These are phyloP conservation scores for Nomada ferruginata DNA, from an alignment of 2,888 invertebrate species.

Conservation along the genomic window DNA sequence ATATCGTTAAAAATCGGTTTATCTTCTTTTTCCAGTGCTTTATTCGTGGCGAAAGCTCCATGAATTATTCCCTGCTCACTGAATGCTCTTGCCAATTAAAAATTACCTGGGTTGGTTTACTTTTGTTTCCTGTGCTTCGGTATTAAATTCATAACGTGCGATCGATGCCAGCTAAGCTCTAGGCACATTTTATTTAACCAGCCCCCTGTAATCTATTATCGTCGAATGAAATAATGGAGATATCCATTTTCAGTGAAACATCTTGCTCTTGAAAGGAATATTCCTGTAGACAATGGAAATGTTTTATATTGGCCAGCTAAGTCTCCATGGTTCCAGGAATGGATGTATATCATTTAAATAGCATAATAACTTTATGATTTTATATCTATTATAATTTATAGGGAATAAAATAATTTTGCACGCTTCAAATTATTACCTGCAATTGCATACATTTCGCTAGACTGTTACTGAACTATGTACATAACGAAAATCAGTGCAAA, in stretches of 20 bases:
- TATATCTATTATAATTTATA: too few relatives aligned
- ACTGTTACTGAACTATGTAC: too few relatives aligned
- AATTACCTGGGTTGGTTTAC: neutral
- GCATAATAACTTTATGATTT: too few relatives aligned
- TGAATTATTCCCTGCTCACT: constrained; percentile 9
- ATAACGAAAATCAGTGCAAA: too few relatives aligned
- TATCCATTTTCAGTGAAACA: neutral
- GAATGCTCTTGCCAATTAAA: constrained; percentile 33
- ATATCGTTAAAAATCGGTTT: constrained; percentile 7
- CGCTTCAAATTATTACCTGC: too few relatives aligned
- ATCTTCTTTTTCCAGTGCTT: neutral
- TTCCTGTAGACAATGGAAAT: neutral
- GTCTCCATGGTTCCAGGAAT: neutral
- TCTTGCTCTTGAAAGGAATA: neutral
- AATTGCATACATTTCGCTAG: too few relatives aligned
- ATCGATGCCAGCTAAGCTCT: neutral
- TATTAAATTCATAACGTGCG: neutral
- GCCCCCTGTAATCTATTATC: neutral
- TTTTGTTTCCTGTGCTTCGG: neutral
- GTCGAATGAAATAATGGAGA: neutral
- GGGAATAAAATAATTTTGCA: too few relatives aligned
- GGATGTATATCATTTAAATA: neutral
- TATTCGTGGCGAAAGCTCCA: neutral
- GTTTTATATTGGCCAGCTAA: neutral
- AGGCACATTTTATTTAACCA: neutral